These are phyloP conservation scores for Nothoprocta pentlandii DNA, from an alignment of 2,113 vertebrate species.

Conservation along the genomic window DNA sequence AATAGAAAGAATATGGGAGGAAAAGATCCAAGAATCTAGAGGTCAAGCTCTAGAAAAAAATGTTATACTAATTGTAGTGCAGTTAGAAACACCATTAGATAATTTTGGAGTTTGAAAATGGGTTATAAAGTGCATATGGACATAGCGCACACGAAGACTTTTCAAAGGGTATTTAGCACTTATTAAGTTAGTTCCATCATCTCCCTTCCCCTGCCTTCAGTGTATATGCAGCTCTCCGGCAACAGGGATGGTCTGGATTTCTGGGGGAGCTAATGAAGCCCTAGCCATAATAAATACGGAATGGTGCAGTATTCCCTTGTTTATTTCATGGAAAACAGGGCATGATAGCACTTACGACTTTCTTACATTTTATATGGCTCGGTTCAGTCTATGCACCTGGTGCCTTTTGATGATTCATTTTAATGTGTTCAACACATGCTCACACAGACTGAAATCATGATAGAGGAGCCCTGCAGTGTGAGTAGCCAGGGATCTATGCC, in stretches of 20 bases:
- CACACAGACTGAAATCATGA: background rate
- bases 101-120: background rate
- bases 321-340: conserved; percentile 54
- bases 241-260: background rate
- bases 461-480: background rate
- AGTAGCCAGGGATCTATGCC: conserved; percentile 47
- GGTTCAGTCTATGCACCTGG: conserved; percentile 49
- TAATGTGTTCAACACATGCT: conserved; percentile 67
- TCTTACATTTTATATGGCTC: conserved; percentile 21
- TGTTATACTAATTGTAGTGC: background rate
- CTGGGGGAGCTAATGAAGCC: background rate
- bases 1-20: background rate
- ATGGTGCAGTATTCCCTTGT: background rate
- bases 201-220: background rate
- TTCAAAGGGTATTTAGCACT: background rate
- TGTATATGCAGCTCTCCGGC: background rate
- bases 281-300: background rate
- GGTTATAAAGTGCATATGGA: background rate
- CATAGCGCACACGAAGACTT: background rate
- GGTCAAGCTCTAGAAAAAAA: background rate
- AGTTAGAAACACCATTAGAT: background rate
- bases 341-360: conserved; percentile 46
- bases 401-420: conserved; percentile 68
- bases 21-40: background rate
- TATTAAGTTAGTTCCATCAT: background rate